Evolutionary conservation across 2,888 invertebrate species (phyloP), one percentile per base, ranked within the genome.

Genomic region (Luperina testacea): DNA sequence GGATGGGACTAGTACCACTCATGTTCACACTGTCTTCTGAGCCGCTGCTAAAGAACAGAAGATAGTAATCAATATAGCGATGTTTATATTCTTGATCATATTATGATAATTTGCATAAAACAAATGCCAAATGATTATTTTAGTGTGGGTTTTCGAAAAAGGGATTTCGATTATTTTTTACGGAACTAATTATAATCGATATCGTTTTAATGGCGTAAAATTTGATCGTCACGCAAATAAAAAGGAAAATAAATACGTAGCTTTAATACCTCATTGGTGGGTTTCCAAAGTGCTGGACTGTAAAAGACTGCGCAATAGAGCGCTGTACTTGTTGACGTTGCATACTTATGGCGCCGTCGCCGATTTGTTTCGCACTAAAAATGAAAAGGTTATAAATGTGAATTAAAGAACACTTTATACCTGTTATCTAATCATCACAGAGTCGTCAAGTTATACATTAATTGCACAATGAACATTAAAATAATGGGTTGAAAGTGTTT

Each of bases 1-100:
- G 97, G 91, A 94, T 95, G 84, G 94, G 97, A 95, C 97, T 93
- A 92, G 97, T 93, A 87, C 95, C 90, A 93, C 97, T 92, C 92
- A 96, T 94, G 88, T 95, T 95, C 51, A 96, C 94, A 82, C 95
- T 96, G 88, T 97, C 96, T 87, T 96, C 96, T 15, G 96, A 96
- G 61, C 96, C 96, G 89, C 96, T 97, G 90, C 24, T 90, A 89
- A 74, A 77, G 15, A 83, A 67, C n/a, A 57, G 3, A 77, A 77
- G 20, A 71, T n/a, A 65, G 77, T 77, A 67, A 65, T 72, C n/a
- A 65, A 3, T 65, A 27, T 13, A 24, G 5, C n/a, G 11, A 11
- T 57, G 24, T 24, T 4, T 15, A 45, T 45, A 45, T 32, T 74
- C 1, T 32, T 27, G 24, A 9, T 45, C 17, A 45, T 32, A n/a